These are phyloP conservation scores for Cantharis lateralis DNA, from an alignment of 2,888 invertebrate species.

Conservation along the genomic window DNA sequence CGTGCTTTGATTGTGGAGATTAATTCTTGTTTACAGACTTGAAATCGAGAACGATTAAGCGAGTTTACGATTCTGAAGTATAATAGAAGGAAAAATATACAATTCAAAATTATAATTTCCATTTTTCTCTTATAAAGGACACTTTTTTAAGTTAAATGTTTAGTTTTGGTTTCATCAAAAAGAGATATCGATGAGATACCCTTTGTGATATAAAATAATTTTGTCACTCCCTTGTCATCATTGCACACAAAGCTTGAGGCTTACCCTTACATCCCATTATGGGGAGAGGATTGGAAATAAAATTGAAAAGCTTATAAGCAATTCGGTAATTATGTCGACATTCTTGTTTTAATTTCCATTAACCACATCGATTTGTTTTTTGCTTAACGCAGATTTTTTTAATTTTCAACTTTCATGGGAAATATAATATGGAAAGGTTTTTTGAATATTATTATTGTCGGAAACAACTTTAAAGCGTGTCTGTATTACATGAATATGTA, in stretches of 20 bases:
- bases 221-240: constrained; percentile 29
- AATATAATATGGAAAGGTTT: constrained; percentile 13
- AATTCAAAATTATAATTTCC: not conserved
- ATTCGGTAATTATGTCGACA: not conserved
- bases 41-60: constrained; percentile 22
- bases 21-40: constrained; percentile 47
- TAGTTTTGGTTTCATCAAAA: not conserved
- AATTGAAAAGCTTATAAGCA: constrained; percentile 1
- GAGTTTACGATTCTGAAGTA: constrained; percentile 6
- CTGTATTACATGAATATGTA: constrained; percentile 27
- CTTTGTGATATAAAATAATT: constrained; percentile 4
- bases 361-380: not conserved
- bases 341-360: not conserved
- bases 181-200: not conserved
- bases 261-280: constrained; percentile 36
- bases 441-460: constrained; percentile 4
- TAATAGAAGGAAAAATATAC: constrained; percentile 1
- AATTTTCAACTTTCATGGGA: not conserved
- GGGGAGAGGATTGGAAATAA: constrained; percentile 39
- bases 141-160: not conserved
- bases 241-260: constrained; percentile 26
- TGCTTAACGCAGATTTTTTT: not conserved
- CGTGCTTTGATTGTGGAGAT: constrained; percentile 42
- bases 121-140: not conserved
- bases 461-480: constrained; percentile 10